Percentiles rank a stretch among this genome's conserved stretches.
These are phyloP conservation scores for Enteromius radiatus DNA, from an alignment of 2,797 vertebrate genomes.

Conservation along the genomic window DNA sequence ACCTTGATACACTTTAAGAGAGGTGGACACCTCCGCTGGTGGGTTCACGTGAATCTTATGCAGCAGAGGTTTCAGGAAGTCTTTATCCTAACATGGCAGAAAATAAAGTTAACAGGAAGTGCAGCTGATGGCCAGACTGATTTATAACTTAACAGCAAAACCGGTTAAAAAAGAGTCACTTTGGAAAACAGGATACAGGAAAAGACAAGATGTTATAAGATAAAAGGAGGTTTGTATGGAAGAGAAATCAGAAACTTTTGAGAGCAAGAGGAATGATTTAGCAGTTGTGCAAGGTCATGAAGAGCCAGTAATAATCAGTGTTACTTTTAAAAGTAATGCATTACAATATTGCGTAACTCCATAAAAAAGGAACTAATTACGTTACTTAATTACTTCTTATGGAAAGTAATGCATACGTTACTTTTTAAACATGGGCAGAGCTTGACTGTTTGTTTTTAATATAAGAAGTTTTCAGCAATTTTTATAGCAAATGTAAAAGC, in stretches of 20 bases:
- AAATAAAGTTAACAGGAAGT: constrained; percentile 5
- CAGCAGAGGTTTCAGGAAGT: constrained; percentile 96
- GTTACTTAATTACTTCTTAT: too few relatives aligned
- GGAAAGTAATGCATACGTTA: too few relatives aligned
- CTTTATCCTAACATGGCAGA: constrained; percentile 86
- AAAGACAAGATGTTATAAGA: background rate
- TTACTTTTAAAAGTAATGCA: too few relatives aligned
- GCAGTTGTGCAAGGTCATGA: background rate
- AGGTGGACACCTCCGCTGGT: constrained; percentile 96
- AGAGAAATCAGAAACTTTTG: constrained; percentile 7
- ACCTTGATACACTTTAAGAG: constrained; percentile 97
- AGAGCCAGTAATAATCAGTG: background rate
- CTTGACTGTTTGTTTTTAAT: too few relatives aligned
- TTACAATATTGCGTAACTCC: too few relatives aligned
- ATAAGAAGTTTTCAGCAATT: too few relatives aligned
- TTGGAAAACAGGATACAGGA: constrained; percentile 4
- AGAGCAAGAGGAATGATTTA: background rate
- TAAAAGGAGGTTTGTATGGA: background rate
- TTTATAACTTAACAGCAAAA: background rate
- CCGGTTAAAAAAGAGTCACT: background rate
- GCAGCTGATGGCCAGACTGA: background rate
- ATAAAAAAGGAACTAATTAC: too few relatives aligned
- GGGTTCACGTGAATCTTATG: constrained; percentile 98
- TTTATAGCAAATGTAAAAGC: too few relatives aligned
- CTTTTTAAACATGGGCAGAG: too few relatives aligned